A percentile compares a stretch with the other conserved stretches of the same genome.
Evolutionary conservation across 2,888 invertebrate species (phyloP).

Genomic region (Drosophila siamana): DNA sequence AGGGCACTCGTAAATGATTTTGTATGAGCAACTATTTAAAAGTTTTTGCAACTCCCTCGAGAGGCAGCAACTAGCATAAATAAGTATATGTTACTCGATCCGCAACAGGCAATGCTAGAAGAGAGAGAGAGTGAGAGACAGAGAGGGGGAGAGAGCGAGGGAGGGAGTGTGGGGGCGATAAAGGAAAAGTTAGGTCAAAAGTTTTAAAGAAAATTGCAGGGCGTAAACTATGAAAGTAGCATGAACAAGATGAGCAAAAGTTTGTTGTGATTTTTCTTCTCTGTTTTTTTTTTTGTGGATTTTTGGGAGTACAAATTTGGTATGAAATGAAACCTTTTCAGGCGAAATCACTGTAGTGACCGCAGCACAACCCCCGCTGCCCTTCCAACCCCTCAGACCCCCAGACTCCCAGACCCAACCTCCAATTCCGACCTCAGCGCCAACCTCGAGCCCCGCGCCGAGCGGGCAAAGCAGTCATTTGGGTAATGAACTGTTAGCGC

Average conservation of each 20-base stretch:
- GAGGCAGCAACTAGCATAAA: constrained; percentile 32
- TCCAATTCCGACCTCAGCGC: background rate
- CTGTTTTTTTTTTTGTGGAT: constrained; percentile 1
- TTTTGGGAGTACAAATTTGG: background rate
- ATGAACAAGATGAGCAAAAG: constrained; percentile 39
- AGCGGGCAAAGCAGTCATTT: constrained; percentile 67
- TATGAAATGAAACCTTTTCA: constrained; percentile 45
- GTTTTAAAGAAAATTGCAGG: constrained; percentile 60
- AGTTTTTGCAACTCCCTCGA: constrained; percentile 55
- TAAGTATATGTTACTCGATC: constrained; percentile 41
- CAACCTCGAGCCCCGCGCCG: too few species aligned
- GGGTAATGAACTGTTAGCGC: constrained; percentile 78
- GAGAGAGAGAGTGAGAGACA: background rate
- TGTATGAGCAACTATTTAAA: constrained; percentile 74
- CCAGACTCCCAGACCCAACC: background rate
- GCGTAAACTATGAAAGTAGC: constrained; percentile 39
- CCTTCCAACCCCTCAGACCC: background rate
- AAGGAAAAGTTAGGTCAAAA: constrained; percentile 45
- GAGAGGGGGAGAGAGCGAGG: too few species aligned
- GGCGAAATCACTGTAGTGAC: constrained; percentile 35
- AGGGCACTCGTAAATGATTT: constrained; percentile 71
- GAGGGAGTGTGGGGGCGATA: background rate
- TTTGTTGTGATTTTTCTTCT: too few species aligned
- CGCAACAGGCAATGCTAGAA: constrained; percentile 2
- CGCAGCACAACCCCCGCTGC: constrained; percentile 1